Base-by-base conservation (phyloP, 2,888 invertebrate genomes). In the Corbicula japonica region DNA sequence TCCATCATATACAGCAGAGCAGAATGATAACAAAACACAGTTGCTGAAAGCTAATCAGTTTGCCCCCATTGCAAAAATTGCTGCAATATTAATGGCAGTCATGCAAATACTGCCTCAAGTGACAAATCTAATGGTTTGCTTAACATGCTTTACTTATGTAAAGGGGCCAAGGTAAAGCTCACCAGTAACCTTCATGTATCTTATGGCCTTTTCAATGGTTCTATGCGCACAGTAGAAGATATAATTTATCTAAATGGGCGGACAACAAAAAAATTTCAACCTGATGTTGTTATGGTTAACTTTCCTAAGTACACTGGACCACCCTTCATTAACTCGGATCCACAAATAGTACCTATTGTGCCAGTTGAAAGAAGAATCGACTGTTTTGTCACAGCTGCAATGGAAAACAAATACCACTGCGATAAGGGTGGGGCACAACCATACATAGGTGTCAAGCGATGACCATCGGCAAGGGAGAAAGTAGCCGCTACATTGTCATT, bases 141-240 rank as follows among this genome's bases (percentile, higher is more conserved):
- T 0, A 12, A 62, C 18, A 80, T 46, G 4, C 10, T 83, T 2
- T 82, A 50, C 32, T 15, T 85, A 0, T 80, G 78, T 46, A 48
- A 73, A 61, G 50, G 44, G 21, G 70, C 77, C 15, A 81, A 70
- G 54, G 83, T 85, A 12, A 85, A 81, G 83, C 52, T 83, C 0
- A 73, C 82, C 35, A 5, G 35, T 4, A 86, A 85, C 61, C 32
- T 85, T 0, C 12, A 34, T 75, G 83, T 85, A 15, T 10, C 46
- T n/a, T 80, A 41, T 79, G 84, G 85, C 8, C 52, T 84, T 0
- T 85, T 74, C 35, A 86, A 86, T 85, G 83, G 82, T 21, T 41
- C 80, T 2, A 38, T 72, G 15, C 85, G 82, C 0, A 72, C 15
- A 38, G 72, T 85, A 18, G 34, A 68, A 6, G 80, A 84, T 46